A percentile compares a stretch with the other conserved stretches of the same genome.
phyloP scores from a whole-genome alignment of 2,888 invertebrate species.

The Tuberolachnus salignus region DNA sequence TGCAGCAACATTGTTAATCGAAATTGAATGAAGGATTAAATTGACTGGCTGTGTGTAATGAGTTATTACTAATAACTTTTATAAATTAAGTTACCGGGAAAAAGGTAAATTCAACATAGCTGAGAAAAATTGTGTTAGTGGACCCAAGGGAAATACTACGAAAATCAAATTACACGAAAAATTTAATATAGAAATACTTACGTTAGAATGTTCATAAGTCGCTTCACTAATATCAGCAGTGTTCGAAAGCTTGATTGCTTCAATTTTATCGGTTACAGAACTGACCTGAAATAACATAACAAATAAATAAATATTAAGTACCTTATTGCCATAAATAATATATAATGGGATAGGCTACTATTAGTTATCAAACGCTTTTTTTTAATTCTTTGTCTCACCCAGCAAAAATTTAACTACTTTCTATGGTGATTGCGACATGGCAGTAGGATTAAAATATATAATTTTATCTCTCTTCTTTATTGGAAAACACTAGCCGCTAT shows the following conservation, averaged over 20 bases:
- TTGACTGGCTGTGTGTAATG: background rate
- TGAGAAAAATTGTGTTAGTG: background rate
- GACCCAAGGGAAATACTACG: background rate
- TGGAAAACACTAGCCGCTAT: too few relatives aligned
- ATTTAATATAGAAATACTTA: slow-evolving; percentile 2
- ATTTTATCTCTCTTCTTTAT: too few relatives aligned
- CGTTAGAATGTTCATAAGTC: slow-evolving; percentile 31
- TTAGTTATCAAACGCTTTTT: too few relatives aligned
- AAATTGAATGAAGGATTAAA: background rate
- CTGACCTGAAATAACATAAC: slow-evolving; percentile 22
- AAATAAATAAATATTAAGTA: background rate
- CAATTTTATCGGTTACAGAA: slow-evolving; percentile 40
- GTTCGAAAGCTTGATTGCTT: slow-evolving; percentile 42
- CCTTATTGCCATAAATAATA: too few relatives aligned
- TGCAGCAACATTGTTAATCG: background rate
- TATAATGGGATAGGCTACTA: too few relatives aligned
- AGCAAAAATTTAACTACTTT: too few relatives aligned
- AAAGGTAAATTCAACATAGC: too few relatives aligned
- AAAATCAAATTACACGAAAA: background rate
- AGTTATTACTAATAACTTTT: background rate
- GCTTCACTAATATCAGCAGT: slow-evolving; percentile 26
- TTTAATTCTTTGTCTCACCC: too few relatives aligned
- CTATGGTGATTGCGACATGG: too few relatives aligned
- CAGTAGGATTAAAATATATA: too few relatives aligned
- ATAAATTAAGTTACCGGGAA: background rate